Base-by-base conservation (phyloP, 2,888 invertebrate genomes). In the Mythimna loreyi region DNA sequence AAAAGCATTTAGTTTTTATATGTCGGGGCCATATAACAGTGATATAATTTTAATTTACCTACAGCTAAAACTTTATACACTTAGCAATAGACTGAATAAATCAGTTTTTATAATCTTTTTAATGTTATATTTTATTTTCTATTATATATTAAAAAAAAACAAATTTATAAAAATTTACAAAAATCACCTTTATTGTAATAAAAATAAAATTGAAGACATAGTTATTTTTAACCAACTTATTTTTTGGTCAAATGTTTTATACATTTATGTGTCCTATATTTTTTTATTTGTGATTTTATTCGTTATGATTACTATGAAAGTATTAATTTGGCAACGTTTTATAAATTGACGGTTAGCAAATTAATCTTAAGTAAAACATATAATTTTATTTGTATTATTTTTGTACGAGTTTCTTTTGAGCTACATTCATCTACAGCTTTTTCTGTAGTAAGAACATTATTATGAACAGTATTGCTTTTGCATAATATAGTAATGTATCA, bases 11-110 rank as follows among this genome's bases (percentile, higher is more conserved):
- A 85, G 70, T 84, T 89, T 87, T 82, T 76, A 68, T 79, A 83
- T 86, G 82, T 86, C 80, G 88, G 89, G 89, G 92, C 92, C 92
- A 92, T 92, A 91, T 84, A 74, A 86, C 88, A 86, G 90, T 92
- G 91, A 91, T 91, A 89, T 76, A 75, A 78, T 72, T 45, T 83
- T 84, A 82, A 78, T 83, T 87, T 81, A 67, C 40, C 16, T 75
- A 68, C 72, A 67, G 47, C 60, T 69, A 64, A 65, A 71, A 68
- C 55, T 58, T 74, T 50, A 76, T 60, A 73, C 60, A 45, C 28
- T 63, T 64, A 30, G 40, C 28, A 73, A 70, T 67, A 67, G 49
- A 72, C 55, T 75, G 33, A 58, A 49, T 9, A 28, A 36, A 58
- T 68, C 33, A 49, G 45, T 40, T 71, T 61, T 55, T 33, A 57